Conservation (phyloP, 2,113 vertebrate species). For the Lagenorhynchus albirostris region DNA sequence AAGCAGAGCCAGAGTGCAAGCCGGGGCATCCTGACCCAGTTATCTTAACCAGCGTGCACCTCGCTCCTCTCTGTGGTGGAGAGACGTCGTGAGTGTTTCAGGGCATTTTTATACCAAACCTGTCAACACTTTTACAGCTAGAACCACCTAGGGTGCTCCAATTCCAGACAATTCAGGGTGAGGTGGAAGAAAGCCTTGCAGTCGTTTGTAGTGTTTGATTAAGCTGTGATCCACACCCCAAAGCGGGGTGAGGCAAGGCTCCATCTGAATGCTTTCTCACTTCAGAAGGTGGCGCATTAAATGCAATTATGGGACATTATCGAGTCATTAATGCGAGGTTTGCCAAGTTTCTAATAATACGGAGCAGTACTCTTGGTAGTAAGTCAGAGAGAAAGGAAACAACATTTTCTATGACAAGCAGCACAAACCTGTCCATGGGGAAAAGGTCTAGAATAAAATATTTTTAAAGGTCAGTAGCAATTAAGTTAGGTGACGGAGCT, state of each 20-base stretch:
- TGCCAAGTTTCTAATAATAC: background rate
- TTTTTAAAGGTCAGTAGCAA: background rate
- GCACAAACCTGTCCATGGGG: too few species aligned
- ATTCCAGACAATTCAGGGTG: background rate
- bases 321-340: background rate
- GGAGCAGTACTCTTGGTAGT: background rate
- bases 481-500: background rate
- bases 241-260: too few species aligned
- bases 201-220: background rate
- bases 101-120: background rate
- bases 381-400: background rate
- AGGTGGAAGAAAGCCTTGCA: background rate
- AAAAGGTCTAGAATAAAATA: background rate
- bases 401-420: background rate
- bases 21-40: background rate
- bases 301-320: too few species aligned
- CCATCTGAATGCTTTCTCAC: too few species aligned
- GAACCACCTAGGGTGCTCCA: background rate
- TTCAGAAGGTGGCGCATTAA: background rate
- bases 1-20: too few species aligned
- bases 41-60: rapidly evolving
- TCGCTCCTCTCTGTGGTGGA: rapidly evolving
- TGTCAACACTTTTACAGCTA: background rate
- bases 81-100: background rate
- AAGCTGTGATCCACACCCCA: background rate